Evolutionary conservation across 2,888 invertebrate genomes (phyloP).

Genomic region (Dermolepida albohirtum): DNA sequence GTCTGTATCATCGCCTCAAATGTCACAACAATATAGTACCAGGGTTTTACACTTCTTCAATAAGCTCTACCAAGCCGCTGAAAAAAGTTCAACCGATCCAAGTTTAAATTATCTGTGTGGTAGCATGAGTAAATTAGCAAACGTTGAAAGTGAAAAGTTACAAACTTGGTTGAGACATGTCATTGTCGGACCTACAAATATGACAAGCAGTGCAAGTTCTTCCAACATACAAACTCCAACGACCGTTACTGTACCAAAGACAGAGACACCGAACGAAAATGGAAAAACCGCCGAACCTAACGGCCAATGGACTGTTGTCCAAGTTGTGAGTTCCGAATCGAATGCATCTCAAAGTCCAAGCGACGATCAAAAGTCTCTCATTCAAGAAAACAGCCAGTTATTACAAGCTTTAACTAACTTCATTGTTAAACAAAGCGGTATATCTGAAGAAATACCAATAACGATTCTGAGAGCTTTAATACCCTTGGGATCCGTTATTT

Average conservation of each 20-base stretch:
- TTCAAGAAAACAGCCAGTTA: conserved; percentile 77
- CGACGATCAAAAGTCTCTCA: conserved; percentile 67
- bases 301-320: conserved; percentile 52
- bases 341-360: conserved; percentile 59
- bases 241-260: conserved; percentile 65
- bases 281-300: conserved; percentile 49
- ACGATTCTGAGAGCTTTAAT: conserved; percentile 79
- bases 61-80: conserved; percentile 75
- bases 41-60: conserved; percentile 85
- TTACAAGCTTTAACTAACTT: conserved; percentile 78
- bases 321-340: conserved; percentile 50
- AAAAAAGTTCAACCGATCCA: conserved; percentile 72
- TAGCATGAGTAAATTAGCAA: conserved; percentile 75
- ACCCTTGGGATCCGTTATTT: conserved; percentile 76
- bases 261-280: conserved; percentile 51
- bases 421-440: conserved; percentile 76
- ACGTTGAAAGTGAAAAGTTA: conserved; percentile 72
- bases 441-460: conserved; percentile 72
- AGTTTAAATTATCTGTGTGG: conserved; percentile 75
- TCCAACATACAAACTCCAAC: conserved; percentile 69
- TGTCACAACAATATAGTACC: conserved; percentile 78
- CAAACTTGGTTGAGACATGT: conserved; percentile 76
- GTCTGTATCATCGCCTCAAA: conserved; percentile 81
- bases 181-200: conserved; percentile 69
- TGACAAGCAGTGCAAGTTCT: conserved; percentile 65